phyloP scores from a whole-genome alignment of 2,113 vertebrate species.

The Anoura caudifer region DNA sequence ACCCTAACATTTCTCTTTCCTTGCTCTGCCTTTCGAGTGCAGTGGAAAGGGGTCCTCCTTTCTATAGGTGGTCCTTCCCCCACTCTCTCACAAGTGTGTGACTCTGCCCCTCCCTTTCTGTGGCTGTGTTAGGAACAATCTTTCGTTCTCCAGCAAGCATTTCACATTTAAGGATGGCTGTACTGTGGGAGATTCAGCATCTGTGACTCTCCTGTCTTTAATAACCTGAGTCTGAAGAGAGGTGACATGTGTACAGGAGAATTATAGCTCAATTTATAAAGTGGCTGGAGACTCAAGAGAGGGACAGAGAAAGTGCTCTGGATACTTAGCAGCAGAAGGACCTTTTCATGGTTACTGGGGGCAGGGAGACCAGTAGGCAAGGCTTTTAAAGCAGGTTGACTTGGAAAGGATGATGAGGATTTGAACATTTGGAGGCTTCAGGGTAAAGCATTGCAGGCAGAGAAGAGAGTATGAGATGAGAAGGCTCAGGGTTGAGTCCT shows the following conservation, averaged over 20 bases:
- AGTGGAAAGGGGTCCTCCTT: neutral
- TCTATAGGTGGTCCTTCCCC: neutral
- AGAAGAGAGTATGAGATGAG: neutral
- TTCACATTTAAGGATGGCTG: neutral
- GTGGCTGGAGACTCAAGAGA: neutral
- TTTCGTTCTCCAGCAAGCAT: neutral
- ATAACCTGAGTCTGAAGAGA: neutral
- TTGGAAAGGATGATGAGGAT: neutral
- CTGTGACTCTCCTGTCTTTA: neutral
- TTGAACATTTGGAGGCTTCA: neutral
- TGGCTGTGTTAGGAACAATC: neutral
- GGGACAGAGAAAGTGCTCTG: neutral
- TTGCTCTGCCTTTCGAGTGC: neutral
- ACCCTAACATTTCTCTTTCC: neutral
- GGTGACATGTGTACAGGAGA: neutral
- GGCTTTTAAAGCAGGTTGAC: neutral
- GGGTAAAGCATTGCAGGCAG: neutral
- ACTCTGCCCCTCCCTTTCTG: neutral
- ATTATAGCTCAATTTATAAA: neutral
- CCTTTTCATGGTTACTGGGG: neutral
- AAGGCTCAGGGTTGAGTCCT: neutral
- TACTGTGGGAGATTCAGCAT: neutral
- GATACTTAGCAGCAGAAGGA: neutral
- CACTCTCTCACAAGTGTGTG: neutral
- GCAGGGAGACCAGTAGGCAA: neutral